Percentiles rank a stretch among this genome's conserved stretches.
These are phyloP conservation scores for Aphelinus atriplicis DNA, from an alignment of 1,140 invertebrate species.

Conservation along the genomic window DNA sequence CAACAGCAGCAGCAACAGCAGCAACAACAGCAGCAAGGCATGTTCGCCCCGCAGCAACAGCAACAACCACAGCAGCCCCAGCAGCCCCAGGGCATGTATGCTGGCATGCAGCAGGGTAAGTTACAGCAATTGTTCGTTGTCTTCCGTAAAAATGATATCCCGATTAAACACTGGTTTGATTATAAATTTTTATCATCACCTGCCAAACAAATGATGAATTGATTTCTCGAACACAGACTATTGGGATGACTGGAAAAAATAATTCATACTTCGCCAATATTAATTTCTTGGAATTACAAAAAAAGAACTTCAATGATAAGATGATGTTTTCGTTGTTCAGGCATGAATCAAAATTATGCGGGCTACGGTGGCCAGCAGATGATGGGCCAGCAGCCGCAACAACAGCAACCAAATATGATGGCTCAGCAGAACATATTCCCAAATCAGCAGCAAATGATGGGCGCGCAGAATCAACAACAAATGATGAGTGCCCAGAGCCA, in stretches of 20 bases:
- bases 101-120: slow-evolving; percentile 58
- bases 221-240: no score
- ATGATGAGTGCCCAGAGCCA: slow-evolving; percentile 63
- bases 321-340: slow-evolving; percentile 38
- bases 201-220: neutral
- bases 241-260: no score
- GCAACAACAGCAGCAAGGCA: slow-evolving; percentile 44
- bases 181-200: neutral
- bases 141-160: neutral
- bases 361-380: slow-evolving; percentile 71
- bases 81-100: slow-evolving; percentile 68
- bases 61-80: slow-evolving; percentile 64
- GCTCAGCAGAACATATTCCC: slow-evolving; percentile 63
- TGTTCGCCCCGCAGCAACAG: slow-evolving; percentile 66
- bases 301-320: no score
- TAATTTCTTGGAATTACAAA: no score
- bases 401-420: slow-evolving; percentile 59
- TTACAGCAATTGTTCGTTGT: neutral
- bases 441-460: slow-evolving; percentile 63
- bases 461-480: slow-evolving; percentile 57
- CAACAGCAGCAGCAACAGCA: neutral
- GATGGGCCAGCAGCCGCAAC: slow-evolving; percentile 70
- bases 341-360: slow-evolving; percentile 70
- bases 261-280: no score
- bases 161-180: neutral